A percentile compares a stretch with the other conserved stretches of the same genome.
Conservation (phyloP, 2,888 invertebrate species). For the Altica lythri region DNA sequence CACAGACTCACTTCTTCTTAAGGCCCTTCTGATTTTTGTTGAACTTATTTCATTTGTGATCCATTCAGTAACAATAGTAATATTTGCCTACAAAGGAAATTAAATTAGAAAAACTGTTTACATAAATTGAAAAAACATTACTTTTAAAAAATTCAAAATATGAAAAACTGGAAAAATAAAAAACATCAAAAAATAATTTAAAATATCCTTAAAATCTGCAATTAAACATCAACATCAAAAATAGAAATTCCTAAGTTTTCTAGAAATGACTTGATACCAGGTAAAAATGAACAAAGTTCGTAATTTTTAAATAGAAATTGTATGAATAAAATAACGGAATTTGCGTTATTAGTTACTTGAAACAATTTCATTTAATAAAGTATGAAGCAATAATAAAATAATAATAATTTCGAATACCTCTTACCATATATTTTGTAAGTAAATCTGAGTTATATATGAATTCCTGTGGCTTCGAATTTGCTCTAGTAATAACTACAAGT, state of each 20-base stretch:
- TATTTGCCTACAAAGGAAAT: conserved; percentile 71
- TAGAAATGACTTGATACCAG: no score
- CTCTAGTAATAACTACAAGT: conserved; percentile 84
- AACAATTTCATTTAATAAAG: no score
- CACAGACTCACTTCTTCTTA: conserved; percentile 80
- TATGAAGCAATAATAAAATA: background rate
- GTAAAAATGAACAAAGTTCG: no score
- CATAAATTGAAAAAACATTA: no score
- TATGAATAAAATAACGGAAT: no score
- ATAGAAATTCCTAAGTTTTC: no score
- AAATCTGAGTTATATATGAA: conserved; percentile 93
- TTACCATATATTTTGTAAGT: conserved; percentile 82
- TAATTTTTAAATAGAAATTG: no score
- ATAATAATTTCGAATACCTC: conserved; percentile 36
- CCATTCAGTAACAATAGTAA: conserved; percentile 90
- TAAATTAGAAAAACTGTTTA: background rate
- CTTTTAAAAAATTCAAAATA: background rate
- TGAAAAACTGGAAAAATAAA: no score
- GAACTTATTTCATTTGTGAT: conserved; percentile 94
- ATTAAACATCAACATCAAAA: no score
- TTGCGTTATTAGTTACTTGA: no score
- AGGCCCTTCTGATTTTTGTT: conserved; percentile 79
- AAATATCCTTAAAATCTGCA: no score
- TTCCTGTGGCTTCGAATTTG: conserved; percentile 80
- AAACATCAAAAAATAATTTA: no score